Conservation (phyloP, 2,888 invertebrate genomes). For the Parascotia fuliginaria region DNA sequence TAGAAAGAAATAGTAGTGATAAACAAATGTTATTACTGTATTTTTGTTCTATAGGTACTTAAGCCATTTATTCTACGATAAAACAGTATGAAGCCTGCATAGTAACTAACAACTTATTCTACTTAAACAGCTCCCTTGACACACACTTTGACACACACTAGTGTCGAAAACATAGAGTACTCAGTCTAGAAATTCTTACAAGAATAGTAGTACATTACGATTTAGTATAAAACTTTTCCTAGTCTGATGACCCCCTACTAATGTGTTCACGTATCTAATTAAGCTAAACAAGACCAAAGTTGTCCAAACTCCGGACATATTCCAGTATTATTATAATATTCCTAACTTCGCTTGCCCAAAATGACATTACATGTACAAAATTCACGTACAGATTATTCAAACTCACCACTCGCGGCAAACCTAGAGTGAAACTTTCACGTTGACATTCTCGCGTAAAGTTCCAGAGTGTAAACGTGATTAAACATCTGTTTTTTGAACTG, state of each 20-base stretch:
- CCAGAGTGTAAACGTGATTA: slow-evolving; percentile 10
- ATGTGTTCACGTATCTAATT: slow-evolving; percentile 51
- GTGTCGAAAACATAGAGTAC: slow-evolving; percentile 29
- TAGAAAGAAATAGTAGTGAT: too few species aligned
- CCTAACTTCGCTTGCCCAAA: slow-evolving; percentile 59
- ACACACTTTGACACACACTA: slow-evolving; percentile 21
- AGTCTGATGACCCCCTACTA: slow-evolving; percentile 46
- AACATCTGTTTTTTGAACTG: slow-evolving; percentile 26
- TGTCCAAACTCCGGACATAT: slow-evolving; percentile 57
- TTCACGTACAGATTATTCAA: slow-evolving; percentile 42
- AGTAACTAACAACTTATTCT: slow-evolving; percentile 27
- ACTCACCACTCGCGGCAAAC: slow-evolving; percentile 14
- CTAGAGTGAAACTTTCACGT: slow-evolving; percentile 31
- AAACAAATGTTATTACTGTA: too few species aligned
- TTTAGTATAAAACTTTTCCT: slow-evolving; percentile 40
- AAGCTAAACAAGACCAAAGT: slow-evolving; percentile 53
- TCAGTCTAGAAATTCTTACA: slow-evolving; percentile 38
- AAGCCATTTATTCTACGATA: slow-evolving; percentile 12
- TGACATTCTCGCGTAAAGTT: not conserved
- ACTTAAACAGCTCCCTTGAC: slow-evolving; percentile 37
- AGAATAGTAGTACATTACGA: slow-evolving; percentile 41
- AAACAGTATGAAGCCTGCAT: slow-evolving; percentile 14
- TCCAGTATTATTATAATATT: slow-evolving; percentile 65
- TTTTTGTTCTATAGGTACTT: not conserved
- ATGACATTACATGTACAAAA: slow-evolving; percentile 53